Evolutionary conservation across 2,888 invertebrate genomes (phyloP), one percentile per base, ranked within the genome.

Genomic region (Spodoptera exigua): DNA sequence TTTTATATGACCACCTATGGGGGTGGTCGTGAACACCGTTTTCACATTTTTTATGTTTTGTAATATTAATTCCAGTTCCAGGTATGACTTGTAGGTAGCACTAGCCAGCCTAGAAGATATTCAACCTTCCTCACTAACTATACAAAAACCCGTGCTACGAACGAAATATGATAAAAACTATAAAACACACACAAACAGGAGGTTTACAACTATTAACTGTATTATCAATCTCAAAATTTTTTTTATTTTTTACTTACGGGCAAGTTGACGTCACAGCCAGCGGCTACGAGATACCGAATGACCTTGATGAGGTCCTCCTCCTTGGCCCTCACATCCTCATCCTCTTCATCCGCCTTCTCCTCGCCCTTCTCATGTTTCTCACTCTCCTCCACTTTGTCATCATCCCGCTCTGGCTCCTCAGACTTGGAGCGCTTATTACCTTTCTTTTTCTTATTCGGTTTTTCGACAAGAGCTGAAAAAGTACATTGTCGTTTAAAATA

Each of bases 181-280:
- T n/a, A n/a, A n/a, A n/a, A n/a, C n/a, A n/a, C n/a, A n/a, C n/a
- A n/a, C n/a, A n/a, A n/a, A n/a, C n/a, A n/a, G n/a, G n/a, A n/a
- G n/a, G n/a, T n/a, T n/a, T n/a, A n/a, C n/a, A n/a, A n/a, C n/a
- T n/a, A n/a, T n/a, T n/a, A 12, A 11, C 14, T 14, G 11, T 48
- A 21, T 0, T 10, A 11, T 12, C 18, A 10, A 21, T 21, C 21
- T 21, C 3, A 21, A 21, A 21, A 0, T 21, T 27, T 9, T 5
- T 27, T 9, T 27, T 27, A 27, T 1, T 27, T 18, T 27, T 1
- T 27, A 86, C 88, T 91, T 76, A 96, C 97, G 91, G 97, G 97
- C 32, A 97, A 89, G 57, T 96, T 96, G 39, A 97, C 95, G 82
- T 96, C 96, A 44, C 97, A 97, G 0, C 98, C 98, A 52, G 97